Evolutionary conservation across 2,888 invertebrate species (phyloP).

Genomic region (Phymatocera aterrima): DNA sequence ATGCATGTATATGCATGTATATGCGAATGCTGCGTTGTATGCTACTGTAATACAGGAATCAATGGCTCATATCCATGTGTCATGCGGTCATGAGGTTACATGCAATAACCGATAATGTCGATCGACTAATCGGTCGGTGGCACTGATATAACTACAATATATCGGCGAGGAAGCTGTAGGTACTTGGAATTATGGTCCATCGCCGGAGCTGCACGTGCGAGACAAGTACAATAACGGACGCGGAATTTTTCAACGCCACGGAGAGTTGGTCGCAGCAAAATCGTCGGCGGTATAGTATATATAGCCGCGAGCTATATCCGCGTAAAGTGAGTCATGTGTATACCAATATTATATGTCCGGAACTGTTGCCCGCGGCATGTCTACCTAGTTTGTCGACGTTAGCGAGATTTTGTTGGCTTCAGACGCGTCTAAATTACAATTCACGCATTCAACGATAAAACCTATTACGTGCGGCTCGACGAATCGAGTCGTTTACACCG

Average conservation of each 20-base stretch:
- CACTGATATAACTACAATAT: no score
- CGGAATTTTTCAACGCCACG: not conserved
- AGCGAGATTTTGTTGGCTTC: constrained; percentile 20
- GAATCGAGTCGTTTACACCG: no score
- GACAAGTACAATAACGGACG: not conserved
- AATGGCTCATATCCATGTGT: not conserved
- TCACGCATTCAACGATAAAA: not conserved
- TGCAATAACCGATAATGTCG: not conserved
- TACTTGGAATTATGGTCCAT: not conserved
- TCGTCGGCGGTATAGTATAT: not conserved
- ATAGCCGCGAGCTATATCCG: not conserved
- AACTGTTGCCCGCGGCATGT: not conserved
- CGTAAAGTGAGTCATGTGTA: not conserved
- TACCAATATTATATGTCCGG: not conserved
- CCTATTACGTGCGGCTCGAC: not conserved
- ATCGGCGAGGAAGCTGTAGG: not conserved
- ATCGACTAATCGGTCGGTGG: no score
- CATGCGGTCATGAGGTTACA: not conserved
- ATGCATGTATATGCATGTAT: no score
- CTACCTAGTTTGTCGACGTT: not conserved
- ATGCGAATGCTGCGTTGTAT: no score
- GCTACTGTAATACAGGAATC: no score
- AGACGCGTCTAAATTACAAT: not conserved
- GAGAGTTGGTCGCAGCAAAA: not conserved
- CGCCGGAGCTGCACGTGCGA: not conserved